A percentile compares a stretch with the other conserved stretches of the same genome.
Conservation (phyloP, 1,140 invertebrate species). For the Drosophila mojavensis region DNA sequence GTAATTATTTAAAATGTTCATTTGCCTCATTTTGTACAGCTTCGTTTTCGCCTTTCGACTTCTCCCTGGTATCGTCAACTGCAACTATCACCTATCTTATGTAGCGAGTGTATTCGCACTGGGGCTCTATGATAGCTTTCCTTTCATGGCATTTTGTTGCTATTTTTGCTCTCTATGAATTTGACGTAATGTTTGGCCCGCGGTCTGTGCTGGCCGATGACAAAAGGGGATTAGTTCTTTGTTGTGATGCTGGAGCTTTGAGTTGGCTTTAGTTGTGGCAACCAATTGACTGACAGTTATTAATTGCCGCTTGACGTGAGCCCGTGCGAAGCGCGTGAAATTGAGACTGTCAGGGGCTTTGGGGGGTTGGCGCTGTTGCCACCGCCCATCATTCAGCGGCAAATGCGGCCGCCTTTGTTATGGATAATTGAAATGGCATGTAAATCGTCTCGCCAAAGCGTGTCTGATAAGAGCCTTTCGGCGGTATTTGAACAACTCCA, state of each 20-base stretch:
- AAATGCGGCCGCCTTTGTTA: constrained; percentile 50
- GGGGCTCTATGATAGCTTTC: constrained; percentile 43
- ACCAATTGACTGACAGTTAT: constrained; percentile 80
- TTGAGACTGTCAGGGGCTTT: not conserved
- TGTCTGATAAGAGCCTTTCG: constrained; percentile 24
- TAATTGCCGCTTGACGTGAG: constrained; percentile 74
- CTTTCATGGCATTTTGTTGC: constrained; percentile 43
- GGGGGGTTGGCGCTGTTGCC: constrained; percentile 8
- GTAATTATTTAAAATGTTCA: too few species aligned
- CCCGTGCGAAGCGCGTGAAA: constrained; percentile 14
- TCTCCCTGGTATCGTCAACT: not conserved
- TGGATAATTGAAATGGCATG: constrained; percentile 68
- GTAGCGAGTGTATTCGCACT: constrained; percentile 48
- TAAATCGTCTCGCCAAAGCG: constrained; percentile 47
- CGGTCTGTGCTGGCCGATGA: constrained; percentile 62
- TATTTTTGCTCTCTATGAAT: constrained; percentile 64
- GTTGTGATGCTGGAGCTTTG: constrained; percentile 50
- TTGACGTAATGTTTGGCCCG: constrained; percentile 71
- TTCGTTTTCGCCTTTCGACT: not conserved
- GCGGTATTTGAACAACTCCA: constrained; percentile 38
- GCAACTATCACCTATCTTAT: not conserved
- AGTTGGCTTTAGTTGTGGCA: constrained; percentile 57
- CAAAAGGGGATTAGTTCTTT: constrained; percentile 77
- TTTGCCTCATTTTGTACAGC: too few species aligned
- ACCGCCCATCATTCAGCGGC: constrained; percentile 35